Percentiles rank a stretch among this genome's conserved stretches.
Evolutionary conservation across 2,797 vertebrate species (phyloP).

Genomic region (Hemitrygon akajei): DNA sequence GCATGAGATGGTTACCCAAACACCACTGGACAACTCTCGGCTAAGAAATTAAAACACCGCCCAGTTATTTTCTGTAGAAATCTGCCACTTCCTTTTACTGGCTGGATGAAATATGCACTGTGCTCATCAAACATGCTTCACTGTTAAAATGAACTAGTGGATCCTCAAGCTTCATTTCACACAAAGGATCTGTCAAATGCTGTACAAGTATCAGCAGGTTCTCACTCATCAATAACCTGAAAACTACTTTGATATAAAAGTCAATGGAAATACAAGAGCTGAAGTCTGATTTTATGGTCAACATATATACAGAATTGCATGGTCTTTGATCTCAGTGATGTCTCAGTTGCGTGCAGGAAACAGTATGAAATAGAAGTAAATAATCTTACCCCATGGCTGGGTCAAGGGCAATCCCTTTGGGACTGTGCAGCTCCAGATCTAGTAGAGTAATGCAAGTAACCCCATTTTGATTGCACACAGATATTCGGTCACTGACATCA

Average conservation of each 20-base stretch:
- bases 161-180: too few species aligned
- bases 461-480: slow-evolving; percentile 70
- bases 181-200: neutral
- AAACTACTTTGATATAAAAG: neutral
- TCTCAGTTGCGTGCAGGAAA: neutral
- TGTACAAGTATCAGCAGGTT: neutral
- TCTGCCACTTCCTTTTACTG: neutral
- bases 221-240: neutral
- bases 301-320: neutral
- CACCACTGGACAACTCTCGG: too few species aligned
- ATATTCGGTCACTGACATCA: slow-evolving; percentile 73
- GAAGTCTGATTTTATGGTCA: neutral
- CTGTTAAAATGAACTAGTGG: neutral
- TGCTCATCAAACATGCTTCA: neutral
- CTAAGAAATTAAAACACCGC: neutral
- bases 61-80: neutral
- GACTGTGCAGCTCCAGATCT: slow-evolving; percentile 79
- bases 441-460: slow-evolving; percentile 80
- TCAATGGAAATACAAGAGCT: neutral
- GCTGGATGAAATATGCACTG: neutral
- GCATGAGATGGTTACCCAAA: too few species aligned
- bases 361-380: neutral
- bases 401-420: slow-evolving; percentile 83
- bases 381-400: slow-evolving; percentile 79
- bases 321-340: neutral